Evolutionary conservation across 2,113 vertebrate species (phyloP).

Genomic region (Oncorhynchus clarkii): DNA sequence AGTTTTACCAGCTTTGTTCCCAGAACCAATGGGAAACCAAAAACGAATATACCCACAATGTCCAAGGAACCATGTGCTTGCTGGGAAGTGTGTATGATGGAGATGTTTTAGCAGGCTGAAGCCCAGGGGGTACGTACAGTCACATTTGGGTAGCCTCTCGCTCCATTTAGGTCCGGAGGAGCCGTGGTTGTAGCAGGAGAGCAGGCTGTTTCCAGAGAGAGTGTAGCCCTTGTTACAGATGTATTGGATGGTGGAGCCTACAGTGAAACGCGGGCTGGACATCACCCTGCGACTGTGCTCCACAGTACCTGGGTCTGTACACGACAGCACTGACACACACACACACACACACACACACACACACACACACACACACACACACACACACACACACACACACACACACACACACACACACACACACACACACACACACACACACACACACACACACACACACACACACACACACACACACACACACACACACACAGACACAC

Average conservation of each 20-base stretch:
- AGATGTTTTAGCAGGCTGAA: not conserved
- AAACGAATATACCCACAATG: too few species aligned
- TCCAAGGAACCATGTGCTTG: too few species aligned
- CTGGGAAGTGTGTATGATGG: too few species aligned
- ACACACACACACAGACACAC: not conserved
- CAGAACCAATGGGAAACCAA: too few species aligned
- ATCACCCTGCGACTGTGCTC: conserved; percentile 88
- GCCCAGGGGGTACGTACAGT: conserved; percentile 74
- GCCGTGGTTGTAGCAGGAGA: conserved; percentile 85
- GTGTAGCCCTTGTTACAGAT: conserved; percentile 87
- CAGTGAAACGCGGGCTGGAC: conserved; percentile 82
- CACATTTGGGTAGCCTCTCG: conserved; percentile 86
- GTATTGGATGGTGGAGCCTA: conserved; percentile 88
- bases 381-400: not conserved
- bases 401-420: not conserved
- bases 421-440: not conserved
- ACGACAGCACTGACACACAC: conserved; percentile 78
- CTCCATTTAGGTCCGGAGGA: conserved; percentile 89
- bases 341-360: not conserved
- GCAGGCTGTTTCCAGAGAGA: conserved; percentile 81
- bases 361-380: not conserved
- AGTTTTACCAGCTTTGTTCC: too few species aligned
- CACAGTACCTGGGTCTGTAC: conserved; percentile 86
- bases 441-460: not conserved
- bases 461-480: not conserved